These are phyloP conservation scores for Oophaga pumilio DNA, from an alignment of 2,113 vertebrate genomes.

Conservation along the genomic window DNA sequence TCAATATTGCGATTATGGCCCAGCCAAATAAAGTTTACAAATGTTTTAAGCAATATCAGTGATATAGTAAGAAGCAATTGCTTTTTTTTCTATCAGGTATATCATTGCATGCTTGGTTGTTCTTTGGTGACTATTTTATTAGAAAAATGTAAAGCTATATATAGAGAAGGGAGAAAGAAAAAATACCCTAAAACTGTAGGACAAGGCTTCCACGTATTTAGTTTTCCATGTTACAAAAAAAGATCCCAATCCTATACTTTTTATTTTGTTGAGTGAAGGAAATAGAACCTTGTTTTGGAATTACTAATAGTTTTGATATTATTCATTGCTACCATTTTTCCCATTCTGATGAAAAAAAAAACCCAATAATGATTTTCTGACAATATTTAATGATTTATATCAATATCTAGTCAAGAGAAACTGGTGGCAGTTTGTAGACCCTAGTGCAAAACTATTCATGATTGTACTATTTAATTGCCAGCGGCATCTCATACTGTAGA, in stretches of 20 bases:
- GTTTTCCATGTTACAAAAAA: not conserved
- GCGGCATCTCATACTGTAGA: not conserved
- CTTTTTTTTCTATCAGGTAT: not conserved
- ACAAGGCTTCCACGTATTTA: not conserved
- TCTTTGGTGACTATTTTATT: not conserved
- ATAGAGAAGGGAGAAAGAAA: not conserved
- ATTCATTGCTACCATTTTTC: not conserved
- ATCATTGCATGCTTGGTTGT: not conserved
- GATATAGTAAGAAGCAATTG: not conserved
- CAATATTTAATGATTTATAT: not conserved
- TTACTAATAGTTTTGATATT: not conserved
- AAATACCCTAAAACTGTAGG: not conserved
- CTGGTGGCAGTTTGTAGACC: not conserved
- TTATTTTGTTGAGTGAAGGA: not conserved
- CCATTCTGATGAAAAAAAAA: not conserved
- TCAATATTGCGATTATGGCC: not conserved
- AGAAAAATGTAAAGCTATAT: not conserved
- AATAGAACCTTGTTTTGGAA: not conserved
- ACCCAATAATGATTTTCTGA: not conserved
- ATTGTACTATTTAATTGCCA: not conserved
- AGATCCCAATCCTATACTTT: not conserved
- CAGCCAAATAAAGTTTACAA: conserved; percentile 34
- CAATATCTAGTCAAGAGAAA: not conserved
- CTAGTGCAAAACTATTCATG: not conserved
- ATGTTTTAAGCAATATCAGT: conserved; percentile 53